Base-by-base conservation (phyloP, 2,113 vertebrate species). In the Nansenia antarctica region DNA sequence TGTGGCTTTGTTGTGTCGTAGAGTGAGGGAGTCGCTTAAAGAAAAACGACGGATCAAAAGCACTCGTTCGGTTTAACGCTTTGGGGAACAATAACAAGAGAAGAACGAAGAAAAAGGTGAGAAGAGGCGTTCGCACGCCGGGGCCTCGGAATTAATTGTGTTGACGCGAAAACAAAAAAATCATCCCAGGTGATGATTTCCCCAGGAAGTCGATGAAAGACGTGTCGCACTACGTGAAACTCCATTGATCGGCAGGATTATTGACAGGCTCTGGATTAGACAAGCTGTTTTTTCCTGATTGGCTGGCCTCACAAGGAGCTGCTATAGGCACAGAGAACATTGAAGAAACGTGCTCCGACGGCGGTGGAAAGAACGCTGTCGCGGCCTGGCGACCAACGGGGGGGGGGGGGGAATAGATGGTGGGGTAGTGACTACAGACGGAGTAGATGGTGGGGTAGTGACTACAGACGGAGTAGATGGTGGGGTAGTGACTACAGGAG, bases 221-320 rank as follows among this genome's bases (percentile, higher is more conserved):
- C 52, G 39, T 37, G 57, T 68, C 12, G 24, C 31, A 47, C 29
- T 66, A 34, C 59, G 29, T 37, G 63, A 60, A 54, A 45, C 61
- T 60, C 24, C 20, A 3, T n/a, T 8, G 53, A 37, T 30, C 67
- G 71, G 60, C 67, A n/a, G 72, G 66, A 31, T 11, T 35, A 32
- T 65, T 72, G 68, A 77, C n/a, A 67, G 32, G 32, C 32, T 26
- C 27, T 26, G 31, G 18, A 14, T 70, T 64, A 62, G 71, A 76
- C 66, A 67, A 75, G 69, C 32, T 47, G 65, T 54, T 67, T 54
- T 67, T 53, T 58, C 58, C 70, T 65, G 74, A 78, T 72, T 59
- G 58, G 55, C 35, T 61, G 3, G 29, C 22, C 30, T 12, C 22
- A 62, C 9, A 37, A 27, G 52, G 55, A 57, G 59, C 39, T 42